Conservation (phyloP, 2,888 invertebrate genomes). For the Boloria euphrosyne region DNA sequence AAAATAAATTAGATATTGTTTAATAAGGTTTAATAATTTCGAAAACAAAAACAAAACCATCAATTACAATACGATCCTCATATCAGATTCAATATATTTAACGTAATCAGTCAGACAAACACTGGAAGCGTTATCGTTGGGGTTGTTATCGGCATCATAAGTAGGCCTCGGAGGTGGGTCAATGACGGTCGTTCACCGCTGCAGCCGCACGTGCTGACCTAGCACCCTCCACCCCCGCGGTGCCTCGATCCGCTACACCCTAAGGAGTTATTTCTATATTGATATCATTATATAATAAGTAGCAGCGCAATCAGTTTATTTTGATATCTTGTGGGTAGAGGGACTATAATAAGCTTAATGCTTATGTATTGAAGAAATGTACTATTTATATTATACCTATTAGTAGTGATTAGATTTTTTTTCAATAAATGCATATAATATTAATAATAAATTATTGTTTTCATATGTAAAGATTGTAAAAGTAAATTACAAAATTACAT, state of each 20-base stretch:
- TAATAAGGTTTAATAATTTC: not conserved
- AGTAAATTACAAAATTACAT: too few relatives aligned
- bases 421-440: too few relatives aligned
- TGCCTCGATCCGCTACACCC: constrained; percentile 38
- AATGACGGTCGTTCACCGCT: constrained; percentile 80
- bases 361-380: too few relatives aligned
- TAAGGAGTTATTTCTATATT: constrained; percentile 30
- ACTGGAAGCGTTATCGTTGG: constrained; percentile 55
- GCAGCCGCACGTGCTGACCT: constrained; percentile 76
- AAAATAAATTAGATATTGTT: not conserved
- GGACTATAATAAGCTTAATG: too few relatives aligned
- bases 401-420: too few relatives aligned
- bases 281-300: not conserved
- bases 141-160: constrained; percentile 73
- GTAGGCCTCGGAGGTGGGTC: constrained; percentile 77
- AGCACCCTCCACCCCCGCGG: constrained; percentile 50
- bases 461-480: too few relatives aligned
- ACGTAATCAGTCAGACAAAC: constrained; percentile 33
- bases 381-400: too few relatives aligned
- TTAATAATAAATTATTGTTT: too few relatives aligned
- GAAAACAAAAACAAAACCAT: constrained; percentile 2
- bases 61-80: constrained; percentile 2
- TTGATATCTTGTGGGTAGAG: not conserved
- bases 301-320: not conserved
- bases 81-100: constrained; percentile 27